Evolutionary conservation across 2,113 vertebrate genomes (phyloP), one percentile per base, ranked within the genome.

Genomic region (Grallaria varia): DNA sequence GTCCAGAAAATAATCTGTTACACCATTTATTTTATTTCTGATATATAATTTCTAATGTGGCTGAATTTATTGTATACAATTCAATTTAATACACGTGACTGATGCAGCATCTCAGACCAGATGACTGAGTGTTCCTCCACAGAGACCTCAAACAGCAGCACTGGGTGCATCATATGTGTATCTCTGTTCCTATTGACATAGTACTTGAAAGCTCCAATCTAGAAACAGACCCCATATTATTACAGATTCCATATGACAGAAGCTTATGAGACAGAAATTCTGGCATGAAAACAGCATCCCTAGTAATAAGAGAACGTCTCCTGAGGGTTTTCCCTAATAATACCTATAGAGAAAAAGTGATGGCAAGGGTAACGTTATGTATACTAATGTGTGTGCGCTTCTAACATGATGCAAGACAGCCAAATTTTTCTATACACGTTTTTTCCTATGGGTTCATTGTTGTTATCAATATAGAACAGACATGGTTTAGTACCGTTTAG

Each of bases 151-250:
- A 47, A 19, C 13, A 64, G 37, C 67, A 85, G 42, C 66, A 23
- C 31, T 77, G 40, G 17, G 8, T 35, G 11, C 8, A 40, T 20
- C 23, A 7, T 49, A 6, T 5, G 0, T 10, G 7, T 47, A 22
- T 59, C 33, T 75, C 27, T 82, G 20, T 39, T 73, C 15, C 44
- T 74, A 25, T 2, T 39, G 63, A 11, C 31, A 7, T 10, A 39
- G 4, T 60, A 27, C 28, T 55, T 85, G 79, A 45, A 76, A 74
- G 40, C 23, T 58, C 37, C 35, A 62, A 2, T 42, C 12, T 62
- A 45, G 62, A 35, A 75, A 35, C 33, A 76, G 47, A 28, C 1
- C 14, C 28, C 2, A 1, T 37, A 50, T 78, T 50, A 47, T 75
- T 74, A 23, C 44, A n/a, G 45, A 15, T 66, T 66, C 45, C 58